phyloP scores from a whole-genome alignment of 2,113 vertebrate species.

The Oryctolagus cuniculus region mOryCun1.1 NC_091435.1:144361501-144362000 shows the following conservation, averaged over 20 bases:
- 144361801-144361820: background rate
- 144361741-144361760: background rate
- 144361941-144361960: background rate
- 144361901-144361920: background rate
- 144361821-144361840: background rate
- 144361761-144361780: background rate
- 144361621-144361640: background rate
- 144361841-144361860: background rate
- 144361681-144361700: background rate
- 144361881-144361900: background rate
- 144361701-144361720: constrained; percentile 31
- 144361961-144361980: background rate
- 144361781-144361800: background rate
- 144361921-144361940: background rate
- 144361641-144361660: background rate
- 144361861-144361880: background rate
- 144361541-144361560: background rate
- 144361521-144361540: background rate
- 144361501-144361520: no score
- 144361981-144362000: constrained; percentile 63
- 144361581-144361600: background rate
- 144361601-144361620: background rate
- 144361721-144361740: background rate
- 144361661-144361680: background rate
- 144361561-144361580: constrained; percentile 32